Percentiles rank a stretch among this genome's conserved stretches.
Conservation (phyloP, 1,140 invertebrate genomes). For the Yoshiicerus persimilis region DNA sequence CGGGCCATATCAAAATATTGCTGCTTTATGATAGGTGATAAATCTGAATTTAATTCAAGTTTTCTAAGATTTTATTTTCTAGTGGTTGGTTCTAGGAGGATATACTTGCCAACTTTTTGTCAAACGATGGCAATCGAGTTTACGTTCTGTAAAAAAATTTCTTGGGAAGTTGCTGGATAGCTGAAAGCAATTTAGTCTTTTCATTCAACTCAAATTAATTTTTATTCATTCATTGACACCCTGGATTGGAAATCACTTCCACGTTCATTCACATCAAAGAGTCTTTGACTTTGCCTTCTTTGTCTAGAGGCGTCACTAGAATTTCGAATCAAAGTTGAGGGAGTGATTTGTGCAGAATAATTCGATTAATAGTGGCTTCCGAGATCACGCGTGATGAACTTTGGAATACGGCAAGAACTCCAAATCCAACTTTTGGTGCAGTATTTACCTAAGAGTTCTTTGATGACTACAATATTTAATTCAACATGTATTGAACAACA, state of each 20-base stretch:
- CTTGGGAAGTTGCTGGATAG: background rate
- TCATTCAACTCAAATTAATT: background rate
- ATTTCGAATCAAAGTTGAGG: background rate
- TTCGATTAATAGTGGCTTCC: background rate
- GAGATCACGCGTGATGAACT: background rate
- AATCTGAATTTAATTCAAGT: too few relatives aligned
- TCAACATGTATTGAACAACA: too few relatives aligned
- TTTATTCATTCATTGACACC: background rate
- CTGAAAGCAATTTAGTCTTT: background rate
- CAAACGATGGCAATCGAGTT: too few relatives aligned
- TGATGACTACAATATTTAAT: too few relatives aligned
- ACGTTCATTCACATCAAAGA: background rate
- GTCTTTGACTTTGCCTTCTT: background rate
- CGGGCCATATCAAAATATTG: too few relatives aligned
- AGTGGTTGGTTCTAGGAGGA: too few relatives aligned
- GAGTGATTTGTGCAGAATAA: background rate
- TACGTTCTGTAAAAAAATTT: too few relatives aligned
- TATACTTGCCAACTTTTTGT: too few relatives aligned
- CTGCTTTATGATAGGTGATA: too few relatives aligned
- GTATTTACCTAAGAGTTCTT: too few relatives aligned
- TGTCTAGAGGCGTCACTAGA: background rate
- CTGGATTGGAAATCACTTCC: background rate
- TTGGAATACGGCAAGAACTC: background rate
- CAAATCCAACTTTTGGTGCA: background rate
- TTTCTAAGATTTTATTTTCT: too few relatives aligned